Percentiles rank a stretch among this genome's conserved stretches.
Conservation (phyloP, 1,140 invertebrate genomes). For the Cotesia vestalis region DNA sequence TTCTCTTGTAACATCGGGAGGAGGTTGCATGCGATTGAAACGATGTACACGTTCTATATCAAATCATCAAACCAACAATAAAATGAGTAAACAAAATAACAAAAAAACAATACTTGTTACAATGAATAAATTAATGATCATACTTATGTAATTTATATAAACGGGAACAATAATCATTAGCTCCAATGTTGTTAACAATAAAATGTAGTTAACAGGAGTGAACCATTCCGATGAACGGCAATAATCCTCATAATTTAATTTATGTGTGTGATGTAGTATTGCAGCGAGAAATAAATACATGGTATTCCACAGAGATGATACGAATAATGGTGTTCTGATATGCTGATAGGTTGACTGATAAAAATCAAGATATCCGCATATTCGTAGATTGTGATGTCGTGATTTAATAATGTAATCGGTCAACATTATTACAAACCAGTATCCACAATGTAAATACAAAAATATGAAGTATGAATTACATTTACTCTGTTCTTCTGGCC, state of each 20-base stretch:
- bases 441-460: conserved; percentile 71
- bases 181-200: conserved; percentile 68
- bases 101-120: not conserved
- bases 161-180: conserved; percentile 67
- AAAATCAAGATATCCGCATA: conserved; percentile 74
- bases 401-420: conserved; percentile 69
- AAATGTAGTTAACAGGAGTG: conserved; percentile 70
- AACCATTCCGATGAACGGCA: conserved; percentile 68
- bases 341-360: conserved; percentile 71
- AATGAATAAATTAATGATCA: conserved; percentile 47
- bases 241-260: conserved; percentile 68
- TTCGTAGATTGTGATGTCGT: conserved; percentile 69
- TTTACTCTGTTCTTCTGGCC: conserved; percentile 67
- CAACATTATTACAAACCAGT: conserved; percentile 72
- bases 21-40: conserved; percentile 69
- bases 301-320: conserved; percentile 72
- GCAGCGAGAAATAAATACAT: conserved; percentile 69
- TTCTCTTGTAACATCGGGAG: conserved; percentile 69
- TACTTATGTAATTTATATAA: conserved; percentile 71
- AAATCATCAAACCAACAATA: too few species aligned
- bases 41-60: conserved; percentile 66
- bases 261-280: conserved; percentile 72
- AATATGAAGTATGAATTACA: conserved; percentile 75
- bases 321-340: conserved; percentile 70
- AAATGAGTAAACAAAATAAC: conserved; percentile 25